Base-by-base conservation (phyloP, 1,140 invertebrate species). In the Drosophila tsacasi region DNA sequence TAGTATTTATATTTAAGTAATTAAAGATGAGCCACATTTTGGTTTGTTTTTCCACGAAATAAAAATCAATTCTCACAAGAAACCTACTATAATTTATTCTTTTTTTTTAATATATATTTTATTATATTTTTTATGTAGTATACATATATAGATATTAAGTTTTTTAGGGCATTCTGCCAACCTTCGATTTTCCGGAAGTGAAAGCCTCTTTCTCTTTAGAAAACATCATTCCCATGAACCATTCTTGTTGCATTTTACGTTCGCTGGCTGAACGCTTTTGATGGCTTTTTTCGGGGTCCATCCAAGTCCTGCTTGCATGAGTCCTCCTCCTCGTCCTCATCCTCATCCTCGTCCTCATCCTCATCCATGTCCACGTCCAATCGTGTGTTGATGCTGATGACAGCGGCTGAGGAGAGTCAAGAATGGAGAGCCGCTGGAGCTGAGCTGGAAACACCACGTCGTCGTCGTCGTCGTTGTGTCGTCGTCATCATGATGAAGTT, bases 351-450 rank as follows among this genome's bases (percentile, higher is more conserved):
- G 13, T 35, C 19, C 47, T 37, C 13, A 62, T 44, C 64, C 44
- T 23, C 44, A 35, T 17, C 10, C 21, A 35, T 15, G 19, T 44
- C 44, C 27, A 35, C 23, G 25, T 46, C 44, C 35, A 71, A 76
- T 84, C 55, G 77, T 89, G 81, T 89, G 81, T 78, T 89, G 80
- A 77, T 87, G 84, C 50, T 85, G 82, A 83, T 83, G 81, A 83
- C 81, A 68, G 63, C 72, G 54, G 55, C 47, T 21, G 37, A 23
- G 55, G 12, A n/a, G 54, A 40, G 47, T 21, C 8, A 21, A 46
- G 68, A 40, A 32, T 21, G 8, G 30, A 46, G 67, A n/a, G 25
- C n/a, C 17, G 49, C 49, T n/a, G 23, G 8, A 27, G n/a, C 27
- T 46, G 50, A 37, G 49, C n/a, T 32, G 27, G 46, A 39, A 54